Base-by-base conservation (phyloP, 92 coral and sea anemone species). In the Phymanthus crucifer region DNA sequence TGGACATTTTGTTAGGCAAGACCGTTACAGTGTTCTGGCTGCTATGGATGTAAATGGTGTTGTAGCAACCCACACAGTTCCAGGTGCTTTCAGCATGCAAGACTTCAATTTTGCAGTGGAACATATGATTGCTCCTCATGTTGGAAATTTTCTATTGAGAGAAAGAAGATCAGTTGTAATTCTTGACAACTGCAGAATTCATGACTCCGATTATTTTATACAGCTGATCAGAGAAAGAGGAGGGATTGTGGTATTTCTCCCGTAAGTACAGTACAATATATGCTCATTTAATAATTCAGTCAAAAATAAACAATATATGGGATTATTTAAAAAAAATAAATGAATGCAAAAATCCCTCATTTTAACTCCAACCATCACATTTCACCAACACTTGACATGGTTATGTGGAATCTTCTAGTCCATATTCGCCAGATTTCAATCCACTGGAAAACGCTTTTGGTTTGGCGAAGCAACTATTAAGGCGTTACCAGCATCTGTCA, bases 371-470 rank as follows among this genome's bases (percentile, higher is more conserved):
- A n/a, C n/a, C n/a, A n/a, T n/a, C n/a, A n/a, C n/a, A n/a, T n/a
- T n/a, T n/a, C n/a, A n/a, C n/a, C n/a, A n/a, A n/a, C n/a, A n/a
- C n/a, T n/a, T n/a, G n/a, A n/a, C n/a, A n/a, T n/a, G n/a, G n/a
- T n/a, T n/a, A n/a, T n/a, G n/a, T n/a, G n/a, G n/a, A n/a, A 24
- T 79, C 17, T 40, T 47, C 14, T 67, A 85, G 89, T 14, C 89
- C 89, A 32, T 79, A 85, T 31, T 85, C 89, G 54, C 89, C 84
- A 40, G 89, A 85, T 43, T 75, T 79, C 12, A 85, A 85, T 74
- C 84, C 89, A 58, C 40, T 79, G 6, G 84, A 85, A 78, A 32
- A 57, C n/a, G 82, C 71, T 29, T 86, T 86, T 65, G 79, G 77
- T 19, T n/a, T 50, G 40, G 90, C 85, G 13, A 86, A 86, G 64